Conservation (phyloP, 2,113 vertebrate species). For the Trochalopteron elliotii region DNA sequence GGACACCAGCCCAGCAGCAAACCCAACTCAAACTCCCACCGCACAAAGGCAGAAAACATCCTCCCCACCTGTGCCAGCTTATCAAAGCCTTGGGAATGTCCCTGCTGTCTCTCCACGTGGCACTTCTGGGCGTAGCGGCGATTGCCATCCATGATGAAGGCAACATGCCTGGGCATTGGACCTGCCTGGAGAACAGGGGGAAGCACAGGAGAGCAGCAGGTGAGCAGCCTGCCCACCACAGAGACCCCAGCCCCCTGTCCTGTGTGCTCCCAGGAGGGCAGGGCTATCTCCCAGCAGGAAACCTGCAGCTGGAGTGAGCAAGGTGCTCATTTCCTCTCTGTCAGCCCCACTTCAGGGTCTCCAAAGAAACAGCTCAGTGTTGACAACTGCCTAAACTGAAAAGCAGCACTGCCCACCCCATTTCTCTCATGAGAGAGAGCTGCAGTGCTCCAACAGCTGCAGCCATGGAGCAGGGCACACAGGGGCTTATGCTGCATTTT, state of each 20-base stretch:
- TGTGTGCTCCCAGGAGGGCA: fast-evolving
- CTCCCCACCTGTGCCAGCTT: slow-evolving; percentile 91
- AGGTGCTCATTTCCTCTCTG: neutral
- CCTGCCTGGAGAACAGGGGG: slow-evolving; percentile 79
- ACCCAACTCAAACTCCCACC: neutral
- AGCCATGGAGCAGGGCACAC: neutral
- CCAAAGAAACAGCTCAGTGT: neutral
- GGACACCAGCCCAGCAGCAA: neutral
- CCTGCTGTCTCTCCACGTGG: slow-evolving; percentile 88
- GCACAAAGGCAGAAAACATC: neutral
- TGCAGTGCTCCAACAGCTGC: neutral
- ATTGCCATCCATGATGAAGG: slow-evolving; percentile 99
- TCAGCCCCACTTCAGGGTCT: neutral
- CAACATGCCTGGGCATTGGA: slow-evolving; percentile 95
- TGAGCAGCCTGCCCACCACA: fast-evolving
- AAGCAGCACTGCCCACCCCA: neutral
- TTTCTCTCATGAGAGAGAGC: fast-evolving
- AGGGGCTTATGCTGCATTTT: neutral
- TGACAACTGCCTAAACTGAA: neutral
- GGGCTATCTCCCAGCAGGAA: fast-evolving
- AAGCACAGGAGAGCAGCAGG: neutral
- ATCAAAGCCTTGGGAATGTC: slow-evolving; percentile 93
- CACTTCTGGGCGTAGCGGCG: slow-evolving; percentile 91
- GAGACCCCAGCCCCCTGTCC: neutral
- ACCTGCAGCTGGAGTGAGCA: neutral